These are phyloP conservation scores for Kryptolebias marmoratus DNA, from an alignment of 2,113 vertebrate genomes.

Conservation along the genomic window DNA sequence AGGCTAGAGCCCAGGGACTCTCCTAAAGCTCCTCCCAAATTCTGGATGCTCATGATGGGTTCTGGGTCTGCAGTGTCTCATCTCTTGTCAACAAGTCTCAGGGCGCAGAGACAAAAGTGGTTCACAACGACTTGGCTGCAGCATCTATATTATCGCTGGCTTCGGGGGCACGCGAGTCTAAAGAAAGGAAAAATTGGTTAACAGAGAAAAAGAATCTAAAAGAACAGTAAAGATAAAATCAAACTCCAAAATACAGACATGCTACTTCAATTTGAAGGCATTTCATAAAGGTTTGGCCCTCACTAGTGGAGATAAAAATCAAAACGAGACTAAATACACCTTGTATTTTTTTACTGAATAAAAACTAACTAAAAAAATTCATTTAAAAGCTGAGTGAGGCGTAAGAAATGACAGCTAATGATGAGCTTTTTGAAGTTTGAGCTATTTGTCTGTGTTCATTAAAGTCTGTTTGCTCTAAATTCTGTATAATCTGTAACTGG, in stretches of 20 bases:
- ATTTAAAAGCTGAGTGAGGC: no score
- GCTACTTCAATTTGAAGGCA: neutral
- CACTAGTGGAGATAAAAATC: no score
- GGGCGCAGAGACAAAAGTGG: neutral
- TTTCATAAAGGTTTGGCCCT: no score
- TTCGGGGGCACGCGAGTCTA: slow-evolving; percentile 1
- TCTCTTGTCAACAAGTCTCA: slow-evolving; percentile 47
- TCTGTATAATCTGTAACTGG: no score
- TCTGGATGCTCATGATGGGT: slow-evolving; percentile 77
- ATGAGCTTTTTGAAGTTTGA: no score
- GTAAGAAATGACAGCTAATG: no score
- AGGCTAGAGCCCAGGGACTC: slow-evolving; percentile 80
- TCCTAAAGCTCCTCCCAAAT: slow-evolving; percentile 72
- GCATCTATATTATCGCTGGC: neutral
- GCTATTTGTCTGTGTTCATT: no score
- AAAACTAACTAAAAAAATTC: no score
- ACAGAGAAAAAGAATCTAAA: neutral
- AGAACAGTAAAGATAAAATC: neutral
- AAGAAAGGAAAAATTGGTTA: neutral
- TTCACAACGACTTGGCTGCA: slow-evolving; percentile 1
- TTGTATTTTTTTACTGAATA: no score
- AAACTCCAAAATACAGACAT: neutral
- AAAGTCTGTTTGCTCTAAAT: no score
- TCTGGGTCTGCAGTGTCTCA: slow-evolving; percentile 47
- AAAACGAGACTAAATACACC: no score